These are phyloP conservation scores for Coregonus sp. DNA, from an alignment of 2,797 vertebrate species.

Conservation along the genomic window DNA sequence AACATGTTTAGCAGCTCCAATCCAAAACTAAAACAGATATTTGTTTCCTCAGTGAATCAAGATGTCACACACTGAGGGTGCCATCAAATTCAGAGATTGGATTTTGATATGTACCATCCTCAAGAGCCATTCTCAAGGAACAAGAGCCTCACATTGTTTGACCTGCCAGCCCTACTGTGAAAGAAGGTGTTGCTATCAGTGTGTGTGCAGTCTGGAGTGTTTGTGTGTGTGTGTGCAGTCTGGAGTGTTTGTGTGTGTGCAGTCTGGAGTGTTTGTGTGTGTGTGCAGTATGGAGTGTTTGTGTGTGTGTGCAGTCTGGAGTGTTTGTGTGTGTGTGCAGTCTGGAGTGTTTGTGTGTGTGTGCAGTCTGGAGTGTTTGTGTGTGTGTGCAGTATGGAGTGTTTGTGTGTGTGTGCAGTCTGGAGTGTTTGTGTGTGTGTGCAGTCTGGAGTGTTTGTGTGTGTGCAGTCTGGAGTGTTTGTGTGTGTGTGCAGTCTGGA, in stretches of 20 bases:
- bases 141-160: background rate
- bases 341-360: background rate
- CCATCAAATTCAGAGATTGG: background rate
- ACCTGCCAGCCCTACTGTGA: background rate
- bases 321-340: background rate
- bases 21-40: background rate
- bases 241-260: background rate
- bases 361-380: background rate
- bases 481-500: background rate
- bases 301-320: background rate
- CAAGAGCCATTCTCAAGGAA: background rate
- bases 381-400: background rate
- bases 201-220: background rate
- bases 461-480: background rate
- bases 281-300: background rate
- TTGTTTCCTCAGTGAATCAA: background rate
- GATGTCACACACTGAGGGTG: background rate
- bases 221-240: background rate
- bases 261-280: background rate
- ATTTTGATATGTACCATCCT: background rate
- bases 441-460: too few relatives aligned
- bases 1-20: background rate
- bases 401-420: background rate
- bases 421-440: background rate
- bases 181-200: background rate